phyloP scores from a whole-genome alignment of 2,113 vertebrate genomes.

The Python bivittatus region DNA sequence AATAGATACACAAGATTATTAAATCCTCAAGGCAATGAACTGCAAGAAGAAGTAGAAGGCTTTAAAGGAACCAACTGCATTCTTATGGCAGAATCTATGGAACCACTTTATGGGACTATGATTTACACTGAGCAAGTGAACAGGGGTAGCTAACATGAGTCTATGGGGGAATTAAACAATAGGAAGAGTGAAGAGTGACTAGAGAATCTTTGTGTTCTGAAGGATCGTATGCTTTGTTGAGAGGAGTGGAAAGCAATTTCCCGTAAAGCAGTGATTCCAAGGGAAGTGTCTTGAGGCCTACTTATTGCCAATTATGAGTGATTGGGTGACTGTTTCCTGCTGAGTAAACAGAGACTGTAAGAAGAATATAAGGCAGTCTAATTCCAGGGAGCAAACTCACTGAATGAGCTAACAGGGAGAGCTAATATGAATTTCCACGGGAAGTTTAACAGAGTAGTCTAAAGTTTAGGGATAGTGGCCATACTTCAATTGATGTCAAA shows the following conservation, averaged over 20 bases:
- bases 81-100: not conserved
- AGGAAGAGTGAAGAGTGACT: not conserved
- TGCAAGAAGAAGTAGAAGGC: not conserved
- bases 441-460: not conserved
- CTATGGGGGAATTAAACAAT: not conserved
- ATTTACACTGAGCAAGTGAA: not conserved
- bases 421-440: not conserved
- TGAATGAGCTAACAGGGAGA: not conserved
- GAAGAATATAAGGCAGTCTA: not conserved
- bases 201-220: not conserved
- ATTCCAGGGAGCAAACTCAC: not conserved
- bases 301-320: not conserved
- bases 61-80: not conserved
- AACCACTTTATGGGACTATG: not conserved
- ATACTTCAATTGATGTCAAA: not conserved
- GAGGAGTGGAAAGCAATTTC: not conserved
- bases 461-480: not conserved
- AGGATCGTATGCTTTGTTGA: not conserved
- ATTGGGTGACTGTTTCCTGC: not conserved
- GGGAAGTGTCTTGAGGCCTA: not conserved
- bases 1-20: not conserved
- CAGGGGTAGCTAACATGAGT: not conserved
- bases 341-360: not conserved
- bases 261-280: not conserved
- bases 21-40: not conserved